Evolutionary conservation across 1,140 invertebrate species (phyloP).

Genomic region (Atta cephalotes): DNA sequence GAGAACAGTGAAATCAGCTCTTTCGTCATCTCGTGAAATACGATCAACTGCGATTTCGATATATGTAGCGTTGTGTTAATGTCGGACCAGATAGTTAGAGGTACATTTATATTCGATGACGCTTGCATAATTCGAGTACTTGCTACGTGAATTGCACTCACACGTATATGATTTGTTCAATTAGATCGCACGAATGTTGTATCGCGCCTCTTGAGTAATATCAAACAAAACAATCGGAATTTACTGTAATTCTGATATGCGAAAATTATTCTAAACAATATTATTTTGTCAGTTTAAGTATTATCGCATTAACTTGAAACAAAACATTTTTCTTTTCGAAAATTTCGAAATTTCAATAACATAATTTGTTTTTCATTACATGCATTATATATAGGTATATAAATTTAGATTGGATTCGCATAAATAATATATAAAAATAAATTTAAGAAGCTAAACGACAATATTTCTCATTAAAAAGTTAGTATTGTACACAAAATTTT

Average conservation of each 20-base stretch:
- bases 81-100: conserved; percentile 73
- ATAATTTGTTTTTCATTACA: too few species aligned
- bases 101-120: conserved; percentile 73
- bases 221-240: not conserved
- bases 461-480: not conserved
- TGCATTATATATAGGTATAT: not conserved
- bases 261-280: not conserved
- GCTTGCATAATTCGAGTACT: conserved; percentile 77
- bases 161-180: conserved; percentile 72
- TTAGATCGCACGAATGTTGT: conserved; percentile 67
- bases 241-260: not conserved
- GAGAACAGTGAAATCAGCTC: conserved; percentile 71
- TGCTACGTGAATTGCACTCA: conserved; percentile 66
- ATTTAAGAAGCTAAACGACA: not conserved
- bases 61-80: conserved; percentile 69
- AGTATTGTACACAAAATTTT: not conserved
- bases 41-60: conserved; percentile 60
- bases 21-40: conserved; percentile 65
- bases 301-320: not conserved
- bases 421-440: not conserved
- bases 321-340: not conserved
- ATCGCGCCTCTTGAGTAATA: not conserved
- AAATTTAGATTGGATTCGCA: not conserved
- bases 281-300: not conserved
- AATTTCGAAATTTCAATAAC: not conserved